These are phyloP conservation scores for Sus scrofa DNA, from an alignment of 2,113 vertebrate species.

Conservation along the genomic window DNA sequence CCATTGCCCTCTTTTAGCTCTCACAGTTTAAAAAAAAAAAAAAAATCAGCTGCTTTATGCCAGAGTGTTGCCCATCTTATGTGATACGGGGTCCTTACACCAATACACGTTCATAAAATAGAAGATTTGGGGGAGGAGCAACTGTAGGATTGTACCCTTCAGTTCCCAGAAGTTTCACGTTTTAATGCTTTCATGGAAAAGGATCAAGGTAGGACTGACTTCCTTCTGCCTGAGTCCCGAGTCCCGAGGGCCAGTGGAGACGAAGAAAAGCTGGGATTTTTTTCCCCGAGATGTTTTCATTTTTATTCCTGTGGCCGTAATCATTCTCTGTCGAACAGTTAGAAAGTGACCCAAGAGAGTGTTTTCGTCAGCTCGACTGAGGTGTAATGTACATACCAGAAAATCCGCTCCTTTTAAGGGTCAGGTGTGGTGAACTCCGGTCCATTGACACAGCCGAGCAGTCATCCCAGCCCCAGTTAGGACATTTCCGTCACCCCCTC, in stretches of 20 bases:
- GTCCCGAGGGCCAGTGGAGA: neutral
- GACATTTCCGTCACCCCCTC: rapidly evolving
- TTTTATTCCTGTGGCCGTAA: neutral
- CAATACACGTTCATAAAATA: neutral
- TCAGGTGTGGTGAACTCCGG: rapidly evolving
- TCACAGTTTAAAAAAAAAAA: neutral
- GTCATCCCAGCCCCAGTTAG: rapidly evolving
- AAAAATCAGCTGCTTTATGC: neutral
- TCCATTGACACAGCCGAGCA: neutral
- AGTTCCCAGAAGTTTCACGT: neutral
- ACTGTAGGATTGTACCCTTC: neutral
- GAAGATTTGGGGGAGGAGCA: neutral
- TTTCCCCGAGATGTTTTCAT: neutral
- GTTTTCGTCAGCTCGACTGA: neutral
- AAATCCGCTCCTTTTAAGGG: neutral
- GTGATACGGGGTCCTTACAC: neutral
- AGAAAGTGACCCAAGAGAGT: neutral
- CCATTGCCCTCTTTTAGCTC: neutral
- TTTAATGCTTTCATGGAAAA: neutral
- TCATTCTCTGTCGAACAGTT: neutral
- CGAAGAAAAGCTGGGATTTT: neutral
- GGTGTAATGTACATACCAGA: neutral
- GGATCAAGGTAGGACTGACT: neutral
- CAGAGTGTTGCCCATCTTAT: rapidly evolving
- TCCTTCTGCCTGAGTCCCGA: neutral